A percentile compares a stretch with the other conserved stretches of the same genome.
Conservation (phyloP, 2,797 vertebrate species). For the Buphagus erythrorhynchus region DNA sequence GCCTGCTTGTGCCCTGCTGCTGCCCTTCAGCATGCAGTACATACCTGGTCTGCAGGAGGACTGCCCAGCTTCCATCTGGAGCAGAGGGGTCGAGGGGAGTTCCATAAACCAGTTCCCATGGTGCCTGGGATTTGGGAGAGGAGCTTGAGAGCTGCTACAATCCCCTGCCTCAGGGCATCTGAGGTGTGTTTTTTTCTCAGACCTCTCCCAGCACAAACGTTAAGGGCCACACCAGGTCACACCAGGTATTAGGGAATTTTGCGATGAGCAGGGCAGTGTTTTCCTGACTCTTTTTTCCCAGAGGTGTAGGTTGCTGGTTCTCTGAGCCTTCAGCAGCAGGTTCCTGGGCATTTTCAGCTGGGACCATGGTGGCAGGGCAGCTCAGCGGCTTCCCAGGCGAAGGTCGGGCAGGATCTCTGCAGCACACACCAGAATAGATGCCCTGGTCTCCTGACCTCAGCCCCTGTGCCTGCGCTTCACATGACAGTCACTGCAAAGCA, state of each 20-base stretch:
- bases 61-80: not conserved
- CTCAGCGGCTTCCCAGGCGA: not conserved
- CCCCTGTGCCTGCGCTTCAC: not conserved
- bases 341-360: not conserved
- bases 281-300: not conserved
- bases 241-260: not conserved
- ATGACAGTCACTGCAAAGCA: not conserved
- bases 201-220: not conserved
- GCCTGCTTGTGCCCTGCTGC: not conserved
- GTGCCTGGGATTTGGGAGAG: not conserved
- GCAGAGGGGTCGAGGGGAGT: rapidly evolving
- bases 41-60: too few species aligned
- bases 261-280: not conserved
- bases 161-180: not conserved
- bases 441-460: not conserved
- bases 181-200: not conserved
- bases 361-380: not conserved
- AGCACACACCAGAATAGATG: not conserved
- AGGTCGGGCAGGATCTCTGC: not conserved
- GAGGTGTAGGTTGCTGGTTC: rapidly evolving
- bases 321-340: not conserved
- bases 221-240: rapidly evolving
- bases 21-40: rapidly evolving
- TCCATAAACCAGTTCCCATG: not conserved
- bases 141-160: not conserved